These are phyloP conservation scores for Melanerpes aurifrons DNA, from an alignment of 2,113 vertebrate species.

Conservation along the genomic window DNA sequence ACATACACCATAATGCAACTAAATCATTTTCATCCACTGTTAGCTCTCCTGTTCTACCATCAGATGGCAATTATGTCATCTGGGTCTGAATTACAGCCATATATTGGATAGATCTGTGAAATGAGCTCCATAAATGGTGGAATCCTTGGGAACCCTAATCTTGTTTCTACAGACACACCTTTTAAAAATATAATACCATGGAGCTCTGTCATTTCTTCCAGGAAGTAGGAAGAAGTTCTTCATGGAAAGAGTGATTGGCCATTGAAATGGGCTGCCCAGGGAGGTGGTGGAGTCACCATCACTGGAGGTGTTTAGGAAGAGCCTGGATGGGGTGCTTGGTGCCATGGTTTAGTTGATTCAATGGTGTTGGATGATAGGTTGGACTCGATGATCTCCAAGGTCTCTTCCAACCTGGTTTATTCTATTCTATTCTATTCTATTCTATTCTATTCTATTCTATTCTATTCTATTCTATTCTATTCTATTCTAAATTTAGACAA, in stretches of 20 bases:
- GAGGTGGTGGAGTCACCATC: too few relatives aligned
- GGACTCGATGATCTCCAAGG: too few relatives aligned
- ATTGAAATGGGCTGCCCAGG: too few relatives aligned
- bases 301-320: too few relatives aligned
- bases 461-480: too few relatives aligned
- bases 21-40: not conserved
- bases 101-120: not conserved
- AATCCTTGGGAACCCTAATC: not conserved
- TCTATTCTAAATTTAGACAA: not conserved
- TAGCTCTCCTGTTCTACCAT: not conserved
- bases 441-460: too few relatives aligned
- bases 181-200: not conserved
- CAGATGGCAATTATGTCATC: not conserved
- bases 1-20: not conserved
- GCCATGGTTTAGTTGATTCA: too few relatives aligned
- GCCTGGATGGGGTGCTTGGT: too few relatives aligned
- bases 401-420: too few relatives aligned
- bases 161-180: not conserved
- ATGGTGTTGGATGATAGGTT: too few relatives aligned
- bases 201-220: not conserved
- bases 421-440: too few relatives aligned
- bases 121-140: not conserved
- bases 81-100: not conserved
- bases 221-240: not conserved
- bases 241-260: too few relatives aligned